A percentile compares a stretch with the other conserved stretches of the same genome.
phyloP scores from a whole-genome alignment of 2,113 vertebrate species.

The Cyprinus carpio region DNA sequence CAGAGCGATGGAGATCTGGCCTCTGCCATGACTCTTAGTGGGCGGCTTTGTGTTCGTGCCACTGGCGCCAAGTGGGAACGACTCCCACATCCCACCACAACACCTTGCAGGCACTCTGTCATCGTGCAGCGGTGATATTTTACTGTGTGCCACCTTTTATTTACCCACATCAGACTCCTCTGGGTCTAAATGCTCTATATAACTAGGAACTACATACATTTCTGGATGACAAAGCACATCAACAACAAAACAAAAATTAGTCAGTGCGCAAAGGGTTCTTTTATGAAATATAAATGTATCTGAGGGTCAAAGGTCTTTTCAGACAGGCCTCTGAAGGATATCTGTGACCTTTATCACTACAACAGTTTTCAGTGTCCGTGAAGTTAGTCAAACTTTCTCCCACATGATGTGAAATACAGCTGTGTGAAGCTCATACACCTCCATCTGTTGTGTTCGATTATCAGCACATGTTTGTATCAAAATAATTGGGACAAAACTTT shows the following conservation, averaged over 20 bases:
- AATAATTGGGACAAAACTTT: neutral
- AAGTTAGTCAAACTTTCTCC: neutral
- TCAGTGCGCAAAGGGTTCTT: neutral
- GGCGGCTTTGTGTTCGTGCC: constrained; percentile 15
- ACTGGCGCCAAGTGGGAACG: neutral
- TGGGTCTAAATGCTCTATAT: neutral
- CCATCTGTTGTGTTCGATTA: neutral
- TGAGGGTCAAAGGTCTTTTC: neutral
- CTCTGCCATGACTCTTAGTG: constrained; percentile 1
- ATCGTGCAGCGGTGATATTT: neutral
- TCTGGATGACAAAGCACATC: neutral
- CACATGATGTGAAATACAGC: neutral
- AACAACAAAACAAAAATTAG: neutral
- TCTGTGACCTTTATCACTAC: neutral
- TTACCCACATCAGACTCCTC: neutral
- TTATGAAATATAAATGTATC: neutral
- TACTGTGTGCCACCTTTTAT: neutral
- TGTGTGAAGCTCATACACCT: neutral
- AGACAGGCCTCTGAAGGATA: neutral
- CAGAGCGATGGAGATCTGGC: constrained; percentile 6
- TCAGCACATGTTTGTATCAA: neutral
- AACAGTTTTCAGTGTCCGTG: too few species aligned
- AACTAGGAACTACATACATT: neutral
- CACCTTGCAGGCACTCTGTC: constrained; percentile 21
- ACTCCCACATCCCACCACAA: constrained; percentile 26